Conservation (phyloP, 2,113 vertebrate genomes). For the Rhynchomys soricoides region DNA sequence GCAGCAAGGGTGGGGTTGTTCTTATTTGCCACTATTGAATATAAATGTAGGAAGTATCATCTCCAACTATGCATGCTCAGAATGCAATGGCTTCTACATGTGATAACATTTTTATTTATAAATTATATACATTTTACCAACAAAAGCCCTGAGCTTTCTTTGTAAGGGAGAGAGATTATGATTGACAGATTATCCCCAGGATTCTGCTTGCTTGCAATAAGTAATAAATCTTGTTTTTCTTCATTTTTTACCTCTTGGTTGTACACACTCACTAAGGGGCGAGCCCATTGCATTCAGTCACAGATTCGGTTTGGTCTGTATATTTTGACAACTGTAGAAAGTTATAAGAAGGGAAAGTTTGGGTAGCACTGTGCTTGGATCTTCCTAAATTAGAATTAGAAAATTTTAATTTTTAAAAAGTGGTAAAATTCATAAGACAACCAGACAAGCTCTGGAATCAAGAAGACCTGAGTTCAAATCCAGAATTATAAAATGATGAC, state of each 20-base stretch:
- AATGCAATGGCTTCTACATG: background rate
- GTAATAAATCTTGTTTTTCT: background rate
- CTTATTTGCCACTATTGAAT: background rate
- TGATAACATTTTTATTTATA: background rate
- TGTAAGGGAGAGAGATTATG: background rate
- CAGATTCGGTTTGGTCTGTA: background rate
- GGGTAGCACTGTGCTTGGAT: background rate
- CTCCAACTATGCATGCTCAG: background rate
- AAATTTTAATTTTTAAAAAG: conserved; percentile 22
- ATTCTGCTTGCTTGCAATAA: background rate
- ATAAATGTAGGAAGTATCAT: background rate
- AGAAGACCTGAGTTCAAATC: conserved; percentile 9
- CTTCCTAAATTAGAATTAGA: conserved; percentile 40
- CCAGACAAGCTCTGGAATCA: background rate
- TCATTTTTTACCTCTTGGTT: background rate
- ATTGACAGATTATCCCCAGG: background rate
- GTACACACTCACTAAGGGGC: background rate
- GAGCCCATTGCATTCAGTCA: background rate
- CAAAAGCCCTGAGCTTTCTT: background rate
- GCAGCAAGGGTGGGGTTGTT: accelerated
- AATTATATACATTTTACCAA: background rate
- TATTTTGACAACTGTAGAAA: conserved; percentile 19
- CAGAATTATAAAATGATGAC: background rate
- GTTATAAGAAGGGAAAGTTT: conserved; percentile 5
- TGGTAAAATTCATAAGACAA: conserved; percentile 16